phyloP scores from a whole-genome alignment of 2,113 vertebrate species.

The Chloroceryle aenea region DNA sequence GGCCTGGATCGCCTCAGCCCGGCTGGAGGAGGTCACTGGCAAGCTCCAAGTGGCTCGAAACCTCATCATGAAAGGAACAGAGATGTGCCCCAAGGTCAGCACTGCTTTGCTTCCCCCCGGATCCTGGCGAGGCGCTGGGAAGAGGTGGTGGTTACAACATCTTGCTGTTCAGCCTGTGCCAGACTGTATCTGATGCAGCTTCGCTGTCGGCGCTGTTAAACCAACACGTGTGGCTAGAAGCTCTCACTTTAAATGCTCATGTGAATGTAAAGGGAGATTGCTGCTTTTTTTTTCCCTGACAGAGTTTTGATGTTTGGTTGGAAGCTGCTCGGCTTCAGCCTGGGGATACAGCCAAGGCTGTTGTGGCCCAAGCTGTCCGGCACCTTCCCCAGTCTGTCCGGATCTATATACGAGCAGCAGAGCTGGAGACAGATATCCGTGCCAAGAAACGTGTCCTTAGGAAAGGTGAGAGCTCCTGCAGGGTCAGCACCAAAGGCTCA shows the following conservation, averaged over 20 bases:
- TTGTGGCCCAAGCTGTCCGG: constrained; percentile 95
- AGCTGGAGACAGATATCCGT: constrained; percentile 94
- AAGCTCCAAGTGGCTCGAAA: constrained; percentile 97
- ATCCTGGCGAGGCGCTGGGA: not conserved
- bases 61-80: constrained; percentile 98
- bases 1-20: constrained; percentile 97
- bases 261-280: not conserved
- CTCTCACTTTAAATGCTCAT: not conserved
- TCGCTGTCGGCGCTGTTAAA: not conserved
- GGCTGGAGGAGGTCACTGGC: constrained; percentile 95
- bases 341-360: constrained; percentile 95
- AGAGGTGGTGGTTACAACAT: not conserved
- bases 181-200: not conserved
- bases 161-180: not conserved
- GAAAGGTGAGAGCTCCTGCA: constrained; percentile 82
- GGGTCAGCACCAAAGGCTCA: not conserved
- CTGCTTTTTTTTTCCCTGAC: not conserved
- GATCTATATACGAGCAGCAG: constrained; percentile 95
- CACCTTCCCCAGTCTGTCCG: constrained; percentile 95
- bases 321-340: constrained; percentile 96
- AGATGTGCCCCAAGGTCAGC: constrained; percentile 98
- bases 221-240: not conserved
- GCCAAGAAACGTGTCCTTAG: constrained; percentile 97
- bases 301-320: constrained; percentile 99
- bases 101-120: not conserved